Conservation (phyloP, 2,888 invertebrate genomes). For the Drosophila anceps region DNA sequence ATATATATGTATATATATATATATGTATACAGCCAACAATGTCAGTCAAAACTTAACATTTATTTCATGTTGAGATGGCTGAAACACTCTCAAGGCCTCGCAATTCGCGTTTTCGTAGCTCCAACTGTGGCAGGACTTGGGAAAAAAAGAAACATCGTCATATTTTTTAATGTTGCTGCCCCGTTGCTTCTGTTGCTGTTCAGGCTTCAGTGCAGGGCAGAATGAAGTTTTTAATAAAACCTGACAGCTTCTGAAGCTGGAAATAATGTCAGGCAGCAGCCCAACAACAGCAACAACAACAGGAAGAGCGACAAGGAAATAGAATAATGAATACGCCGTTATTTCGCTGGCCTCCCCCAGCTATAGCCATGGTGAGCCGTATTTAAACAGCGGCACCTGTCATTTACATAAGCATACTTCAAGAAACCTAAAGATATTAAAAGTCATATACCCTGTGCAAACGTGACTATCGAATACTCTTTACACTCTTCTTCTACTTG, state of each 20-base stretch:
- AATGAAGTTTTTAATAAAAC: slow-evolving; percentile 73
- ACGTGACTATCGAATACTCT: background rate
- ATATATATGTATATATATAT: too few species aligned
- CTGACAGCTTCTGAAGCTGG: slow-evolving; percentile 48
- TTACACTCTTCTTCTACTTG: too few species aligned
- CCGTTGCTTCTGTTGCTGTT: slow-evolving; percentile 12
- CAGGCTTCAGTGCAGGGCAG: slow-evolving; percentile 42
- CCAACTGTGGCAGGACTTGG: background rate
- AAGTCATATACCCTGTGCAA: background rate
- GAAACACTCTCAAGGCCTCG: background rate
- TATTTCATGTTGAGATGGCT: background rate
- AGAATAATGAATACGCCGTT: slow-evolving; percentile 17
- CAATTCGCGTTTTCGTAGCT: background rate
- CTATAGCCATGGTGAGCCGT: slow-evolving; percentile 9
- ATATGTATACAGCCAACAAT: background rate
- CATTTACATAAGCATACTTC: slow-evolving; percentile 53
- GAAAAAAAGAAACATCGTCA: background rate
- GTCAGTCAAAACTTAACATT: background rate
- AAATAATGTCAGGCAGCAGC: slow-evolving; percentile 47
- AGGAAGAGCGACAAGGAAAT: slow-evolving; percentile 3
- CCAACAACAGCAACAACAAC: slow-evolving; percentile 14
- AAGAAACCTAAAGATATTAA: background rate
- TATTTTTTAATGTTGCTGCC: slow-evolving; percentile 19
- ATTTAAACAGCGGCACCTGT: slow-evolving; percentile 54
- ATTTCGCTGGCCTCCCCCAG: background rate